Conservation (phyloP, 1,140 invertebrate genomes). For the Trachymyrmex cornetzi region DNA sequence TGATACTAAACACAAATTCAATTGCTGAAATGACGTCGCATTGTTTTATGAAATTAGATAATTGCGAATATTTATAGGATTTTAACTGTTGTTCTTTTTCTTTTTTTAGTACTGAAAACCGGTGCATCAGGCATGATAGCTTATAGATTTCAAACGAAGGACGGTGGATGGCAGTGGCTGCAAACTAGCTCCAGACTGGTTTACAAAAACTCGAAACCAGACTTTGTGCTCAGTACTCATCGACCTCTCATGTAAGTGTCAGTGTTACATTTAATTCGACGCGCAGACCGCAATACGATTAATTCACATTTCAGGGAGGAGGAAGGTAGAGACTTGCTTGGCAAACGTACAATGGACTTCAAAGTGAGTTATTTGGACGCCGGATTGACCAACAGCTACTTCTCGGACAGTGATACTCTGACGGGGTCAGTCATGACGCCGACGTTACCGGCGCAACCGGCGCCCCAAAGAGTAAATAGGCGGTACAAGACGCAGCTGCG, state of each 20-base stretch:
- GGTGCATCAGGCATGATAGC: slow-evolving; percentile 99
- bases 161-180: slow-evolving; percentile 98
- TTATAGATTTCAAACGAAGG: slow-evolving; percentile 97
- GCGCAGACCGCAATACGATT: background rate
- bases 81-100: background rate
- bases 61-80: background rate
- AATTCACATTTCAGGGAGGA: slow-evolving; percentile 92
- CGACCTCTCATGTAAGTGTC: slow-evolving; percentile 97
- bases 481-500: slow-evolving; percentile 97
- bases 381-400: slow-evolving; percentile 95
- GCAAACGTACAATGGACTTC: slow-evolving; percentile 99
- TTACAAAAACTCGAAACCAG: slow-evolving; percentile 99
- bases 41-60: background rate
- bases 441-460: slow-evolving; percentile 86
- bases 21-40: background rate
- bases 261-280: background rate
- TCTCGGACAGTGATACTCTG: slow-evolving; percentile 94
- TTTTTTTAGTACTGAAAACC: slow-evolving; percentile 97
- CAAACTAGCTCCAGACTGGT: slow-evolving; percentile 98
- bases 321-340: slow-evolving; percentile 97
- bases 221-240: slow-evolving; percentile 99
- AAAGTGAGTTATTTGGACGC: slow-evolving; percentile 99
- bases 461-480: slow-evolving; percentile 92
- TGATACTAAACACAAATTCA: background rate
- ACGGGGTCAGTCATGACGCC: slow-evolving; percentile 88